Percentiles rank a stretch among this genome's conserved stretches.
Evolutionary conservation across 2,888 invertebrate genomes (phyloP).

Genomic region (Dichetophora obliterata): DNA sequence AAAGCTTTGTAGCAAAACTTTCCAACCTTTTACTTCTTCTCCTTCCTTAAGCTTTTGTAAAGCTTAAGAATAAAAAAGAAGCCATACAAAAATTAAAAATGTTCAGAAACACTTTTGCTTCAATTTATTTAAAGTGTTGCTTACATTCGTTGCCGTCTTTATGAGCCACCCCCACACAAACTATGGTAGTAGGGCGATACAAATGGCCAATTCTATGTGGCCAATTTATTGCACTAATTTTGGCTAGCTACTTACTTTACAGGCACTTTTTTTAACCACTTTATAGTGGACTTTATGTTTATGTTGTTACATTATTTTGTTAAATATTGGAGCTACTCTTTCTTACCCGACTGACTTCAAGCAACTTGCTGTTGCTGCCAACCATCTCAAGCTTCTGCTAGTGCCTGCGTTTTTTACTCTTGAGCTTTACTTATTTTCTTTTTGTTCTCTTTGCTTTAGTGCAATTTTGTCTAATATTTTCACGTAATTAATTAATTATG

Average conservation of each 20-base stretch:
- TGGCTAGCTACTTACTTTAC: conserved; percentile 2
- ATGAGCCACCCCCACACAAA: not conserved
- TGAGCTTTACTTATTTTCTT: not conserved
- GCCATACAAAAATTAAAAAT: not conserved
- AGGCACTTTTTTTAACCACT: conserved; percentile 8
- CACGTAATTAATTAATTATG: not conserved
- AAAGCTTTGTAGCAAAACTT: too few relatives aligned
- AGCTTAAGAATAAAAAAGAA: not conserved
- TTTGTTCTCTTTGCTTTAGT: not conserved
- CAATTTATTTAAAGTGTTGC: not conserved
- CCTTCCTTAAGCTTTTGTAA: not conserved
- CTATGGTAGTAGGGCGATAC: not conserved
- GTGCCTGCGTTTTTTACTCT: not conserved
- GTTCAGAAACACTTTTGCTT: not conserved
- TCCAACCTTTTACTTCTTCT: too few relatives aligned
- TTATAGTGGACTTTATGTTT: not conserved
- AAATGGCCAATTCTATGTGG: conserved; percentile 16
- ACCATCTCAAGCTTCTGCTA: not conserved
- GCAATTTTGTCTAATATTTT: not conserved
- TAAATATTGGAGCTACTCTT: not conserved
- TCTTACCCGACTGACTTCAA: not conserved
- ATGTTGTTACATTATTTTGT: not conserved
- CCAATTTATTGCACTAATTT: conserved; percentile 31
- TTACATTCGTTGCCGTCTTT: conserved; percentile 6
- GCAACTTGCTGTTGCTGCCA: not conserved